Percentiles rank a stretch among this genome's conserved stretches.
Conservation (phyloP, 2,797 vertebrate genomes). For the Silurus aristotelis region DNA sequence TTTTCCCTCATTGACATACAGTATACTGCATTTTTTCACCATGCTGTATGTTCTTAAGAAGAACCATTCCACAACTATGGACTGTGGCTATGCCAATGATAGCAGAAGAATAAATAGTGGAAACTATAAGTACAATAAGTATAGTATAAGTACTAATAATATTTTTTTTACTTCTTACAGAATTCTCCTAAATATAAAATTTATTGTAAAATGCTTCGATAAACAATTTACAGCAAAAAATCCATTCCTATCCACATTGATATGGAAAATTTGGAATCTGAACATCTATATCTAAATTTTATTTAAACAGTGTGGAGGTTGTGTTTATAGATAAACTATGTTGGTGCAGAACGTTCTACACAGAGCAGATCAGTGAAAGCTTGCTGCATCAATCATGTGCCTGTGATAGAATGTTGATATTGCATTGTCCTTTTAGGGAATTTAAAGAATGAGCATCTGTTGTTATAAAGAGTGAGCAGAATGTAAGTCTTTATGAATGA, state of each 20-base stretch:
- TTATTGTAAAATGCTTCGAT: neutral
- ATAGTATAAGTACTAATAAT: too few relatives aligned
- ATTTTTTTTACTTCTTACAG: neutral
- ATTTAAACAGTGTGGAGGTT: neutral
- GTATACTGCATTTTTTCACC: neutral
- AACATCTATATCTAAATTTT: neutral
- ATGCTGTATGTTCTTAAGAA: neutral
- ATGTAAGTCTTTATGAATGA: neutral
- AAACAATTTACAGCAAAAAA: neutral
- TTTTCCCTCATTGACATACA: neutral
- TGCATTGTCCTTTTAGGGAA: neutral
- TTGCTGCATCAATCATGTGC: neutral
- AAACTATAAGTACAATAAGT: neutral
- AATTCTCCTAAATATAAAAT: neutral
- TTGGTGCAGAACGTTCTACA: neutral
- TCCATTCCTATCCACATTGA: neutral
- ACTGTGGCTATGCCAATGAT: neutral
- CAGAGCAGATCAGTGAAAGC: neutral
- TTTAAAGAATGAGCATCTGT: neutral
- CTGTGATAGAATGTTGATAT: neutral
- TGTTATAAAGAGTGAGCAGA: neutral
- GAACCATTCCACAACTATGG: neutral
- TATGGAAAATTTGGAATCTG: neutral
- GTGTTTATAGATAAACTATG: neutral
- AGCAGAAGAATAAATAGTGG: neutral